A percentile compares a stretch with the other conserved stretches of the same genome.
Conservation (phyloP, 2,113 vertebrate genomes). For the Stegostoma tigrinum region DNA sequence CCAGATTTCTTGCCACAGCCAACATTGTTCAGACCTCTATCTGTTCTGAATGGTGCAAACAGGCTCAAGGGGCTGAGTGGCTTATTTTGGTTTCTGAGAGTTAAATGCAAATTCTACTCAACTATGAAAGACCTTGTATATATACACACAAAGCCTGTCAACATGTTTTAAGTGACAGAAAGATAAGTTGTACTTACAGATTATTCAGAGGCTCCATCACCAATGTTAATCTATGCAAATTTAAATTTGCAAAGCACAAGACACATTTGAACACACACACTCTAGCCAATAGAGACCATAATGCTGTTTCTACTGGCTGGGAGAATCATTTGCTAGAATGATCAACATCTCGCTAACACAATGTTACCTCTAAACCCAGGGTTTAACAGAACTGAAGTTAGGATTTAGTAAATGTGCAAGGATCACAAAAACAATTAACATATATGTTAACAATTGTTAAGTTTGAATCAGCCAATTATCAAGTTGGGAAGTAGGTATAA, state of each 20-base stretch:
- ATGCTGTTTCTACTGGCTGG: not conserved
- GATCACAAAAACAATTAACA: not conserved
- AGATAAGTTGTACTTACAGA: not conserved
- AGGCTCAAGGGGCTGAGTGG: not conserved
- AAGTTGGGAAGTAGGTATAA: not conserved
- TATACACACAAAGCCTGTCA: not conserved
- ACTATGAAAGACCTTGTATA: not conserved
- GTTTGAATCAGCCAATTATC: not conserved
- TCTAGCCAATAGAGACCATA: not conserved
- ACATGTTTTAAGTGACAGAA: not conserved
- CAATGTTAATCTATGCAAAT: not conserved
- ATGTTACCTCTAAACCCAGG: not conserved
- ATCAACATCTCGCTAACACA: not conserved
- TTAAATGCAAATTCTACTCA: not conserved
- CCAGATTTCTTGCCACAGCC: too few relatives aligned
- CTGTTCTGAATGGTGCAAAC: not conserved
- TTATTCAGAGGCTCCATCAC: not conserved
- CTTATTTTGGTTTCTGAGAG: not conserved
- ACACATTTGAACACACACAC: not conserved
- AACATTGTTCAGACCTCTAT: too few relatives aligned
- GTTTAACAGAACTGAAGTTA: not conserved
- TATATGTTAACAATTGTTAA: not conserved
- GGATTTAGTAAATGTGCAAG: not conserved
- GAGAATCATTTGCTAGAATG: not conserved
- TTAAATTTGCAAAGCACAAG: not conserved